These are phyloP conservation scores for Varanus komodoensis DNA, from an alignment of 2,113 vertebrate genomes.

Conservation along the genomic window DNA sequence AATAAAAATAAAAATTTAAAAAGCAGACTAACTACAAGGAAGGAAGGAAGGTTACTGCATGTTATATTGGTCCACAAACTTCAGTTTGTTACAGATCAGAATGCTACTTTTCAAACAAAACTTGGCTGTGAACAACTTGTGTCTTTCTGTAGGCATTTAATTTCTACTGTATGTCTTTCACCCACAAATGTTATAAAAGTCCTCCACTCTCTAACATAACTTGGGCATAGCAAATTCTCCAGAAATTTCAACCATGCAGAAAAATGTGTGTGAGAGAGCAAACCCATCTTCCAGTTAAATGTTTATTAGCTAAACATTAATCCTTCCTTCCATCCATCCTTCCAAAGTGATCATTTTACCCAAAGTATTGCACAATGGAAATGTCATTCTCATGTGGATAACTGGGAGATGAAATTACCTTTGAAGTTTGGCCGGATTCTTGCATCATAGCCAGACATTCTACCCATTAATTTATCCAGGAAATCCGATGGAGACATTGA, in stretches of 20 bases:
- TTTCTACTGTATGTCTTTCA: not conserved
- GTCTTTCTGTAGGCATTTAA: not conserved
- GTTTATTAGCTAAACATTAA: not conserved
- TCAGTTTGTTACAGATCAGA: not conserved
- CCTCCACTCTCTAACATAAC: too few species aligned
- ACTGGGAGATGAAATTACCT: slow-evolving; percentile 81
- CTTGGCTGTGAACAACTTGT: not conserved
- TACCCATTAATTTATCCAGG: slow-evolving; percentile 97
- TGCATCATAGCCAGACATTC: slow-evolving; percentile 96
- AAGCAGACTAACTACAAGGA: too few species aligned
- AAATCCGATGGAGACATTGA: slow-evolving; percentile 98
- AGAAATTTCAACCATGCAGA: not conserved
- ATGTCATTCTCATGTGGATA: not conserved
- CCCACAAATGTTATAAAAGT: not conserved
- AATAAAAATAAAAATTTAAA: too few species aligned
- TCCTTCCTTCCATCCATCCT: not conserved
- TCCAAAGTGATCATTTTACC: not conserved
- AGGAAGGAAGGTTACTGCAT: too few species aligned
- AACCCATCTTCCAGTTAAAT: not conserved
- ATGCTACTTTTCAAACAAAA: not conserved
- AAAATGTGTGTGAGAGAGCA: not conserved
- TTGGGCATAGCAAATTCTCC: not conserved
- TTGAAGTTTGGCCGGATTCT: slow-evolving; percentile 98
- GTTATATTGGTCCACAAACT: not conserved
- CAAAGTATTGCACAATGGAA: not conserved